These are phyloP conservation scores for Drosophila tani DNA, from an alignment of 1,140 invertebrate species.

Conservation along the genomic window DNA sequence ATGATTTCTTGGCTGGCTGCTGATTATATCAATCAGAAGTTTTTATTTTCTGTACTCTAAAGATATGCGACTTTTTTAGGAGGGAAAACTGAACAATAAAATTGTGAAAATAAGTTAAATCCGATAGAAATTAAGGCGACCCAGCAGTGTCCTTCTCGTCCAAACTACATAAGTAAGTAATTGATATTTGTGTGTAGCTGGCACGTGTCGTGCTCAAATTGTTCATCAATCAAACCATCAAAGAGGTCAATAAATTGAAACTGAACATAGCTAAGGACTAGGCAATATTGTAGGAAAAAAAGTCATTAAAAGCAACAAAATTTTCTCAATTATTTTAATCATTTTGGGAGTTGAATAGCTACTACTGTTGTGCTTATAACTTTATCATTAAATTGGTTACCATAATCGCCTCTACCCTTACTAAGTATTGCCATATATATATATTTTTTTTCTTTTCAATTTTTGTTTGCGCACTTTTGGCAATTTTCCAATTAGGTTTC, in stretches of 20 bases:
- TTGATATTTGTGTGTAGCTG: slow-evolving; percentile 5
- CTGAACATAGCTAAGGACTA: neutral
- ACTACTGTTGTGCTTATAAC: slow-evolving; percentile 1
- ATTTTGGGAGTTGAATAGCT: too few species aligned
- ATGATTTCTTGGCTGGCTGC: slow-evolving; percentile 13
- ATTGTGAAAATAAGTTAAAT: neutral
- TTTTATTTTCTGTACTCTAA: neutral
- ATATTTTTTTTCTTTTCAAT: slow-evolving; percentile 1
- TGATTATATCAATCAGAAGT: slow-evolving; percentile 20
- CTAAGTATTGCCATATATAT: neutral
- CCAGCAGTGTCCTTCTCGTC: neutral
- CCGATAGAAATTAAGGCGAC: too few species aligned
- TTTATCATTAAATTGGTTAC: slow-evolving; percentile 42
- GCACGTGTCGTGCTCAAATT: slow-evolving; percentile 28
- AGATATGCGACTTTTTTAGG: neutral
- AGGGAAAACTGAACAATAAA: neutral
- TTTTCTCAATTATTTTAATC: too few species aligned
- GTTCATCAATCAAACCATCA: slow-evolving; percentile 2
- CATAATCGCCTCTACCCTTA: slow-evolving; percentile 6
- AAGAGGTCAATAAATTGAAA: slow-evolving; percentile 39
- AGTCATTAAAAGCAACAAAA: too few species aligned
- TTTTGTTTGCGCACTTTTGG: neutral
- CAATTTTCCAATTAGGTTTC: slow-evolving; percentile 38
- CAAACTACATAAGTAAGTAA: slow-evolving; percentile 7
- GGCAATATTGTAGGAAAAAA: too few species aligned